Evolutionary conservation across 2,113 vertebrate genomes (phyloP).

Genomic region (Eleginops maclovinus): DNA sequence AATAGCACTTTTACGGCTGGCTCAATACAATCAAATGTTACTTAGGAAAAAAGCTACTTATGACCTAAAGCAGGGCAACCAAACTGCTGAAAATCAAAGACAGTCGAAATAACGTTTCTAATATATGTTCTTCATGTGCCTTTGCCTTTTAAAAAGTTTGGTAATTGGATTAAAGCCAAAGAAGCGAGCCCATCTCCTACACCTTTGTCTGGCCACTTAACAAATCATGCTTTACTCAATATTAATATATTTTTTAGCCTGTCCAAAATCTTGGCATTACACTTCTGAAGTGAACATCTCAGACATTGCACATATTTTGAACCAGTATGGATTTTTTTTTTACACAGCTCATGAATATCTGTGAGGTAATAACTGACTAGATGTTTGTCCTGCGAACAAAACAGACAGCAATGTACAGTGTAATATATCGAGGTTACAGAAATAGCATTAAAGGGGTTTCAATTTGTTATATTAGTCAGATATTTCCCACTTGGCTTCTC

Average conservation of each 20-base stretch:
- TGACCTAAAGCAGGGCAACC: too few species aligned
- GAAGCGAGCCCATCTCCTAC: too few species aligned
- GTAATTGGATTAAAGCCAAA: too few species aligned
- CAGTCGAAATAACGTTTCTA: too few species aligned
- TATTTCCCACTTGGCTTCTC: conserved; percentile 53
- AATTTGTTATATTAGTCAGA: conserved; percentile 41
- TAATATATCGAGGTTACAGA: conserved; percentile 25
- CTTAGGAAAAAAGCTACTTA: too few species aligned
- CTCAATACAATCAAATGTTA: too few species aligned
- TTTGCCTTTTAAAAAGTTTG: too few species aligned
- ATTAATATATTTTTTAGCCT: background rate
- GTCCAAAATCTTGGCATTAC: background rate
- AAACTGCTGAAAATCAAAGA: too few species aligned
- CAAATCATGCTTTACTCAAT: background rate
- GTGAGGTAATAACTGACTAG: background rate
- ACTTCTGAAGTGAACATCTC: background rate
- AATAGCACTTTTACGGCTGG: too few species aligned
- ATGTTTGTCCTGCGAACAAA: conserved; percentile 31
- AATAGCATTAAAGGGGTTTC: conserved; percentile 32
- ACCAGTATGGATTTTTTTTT: conserved; percentile 12
- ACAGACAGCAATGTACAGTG: conserved; percentile 17
- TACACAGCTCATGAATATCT: background rate
- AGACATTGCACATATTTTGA: background rate
- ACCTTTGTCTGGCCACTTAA: background rate
- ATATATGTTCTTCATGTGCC: too few species aligned